These are phyloP conservation scores for Forpus xanthops DNA, from an alignment of 2,797 vertebrate species.

Conservation along the genomic window DNA sequence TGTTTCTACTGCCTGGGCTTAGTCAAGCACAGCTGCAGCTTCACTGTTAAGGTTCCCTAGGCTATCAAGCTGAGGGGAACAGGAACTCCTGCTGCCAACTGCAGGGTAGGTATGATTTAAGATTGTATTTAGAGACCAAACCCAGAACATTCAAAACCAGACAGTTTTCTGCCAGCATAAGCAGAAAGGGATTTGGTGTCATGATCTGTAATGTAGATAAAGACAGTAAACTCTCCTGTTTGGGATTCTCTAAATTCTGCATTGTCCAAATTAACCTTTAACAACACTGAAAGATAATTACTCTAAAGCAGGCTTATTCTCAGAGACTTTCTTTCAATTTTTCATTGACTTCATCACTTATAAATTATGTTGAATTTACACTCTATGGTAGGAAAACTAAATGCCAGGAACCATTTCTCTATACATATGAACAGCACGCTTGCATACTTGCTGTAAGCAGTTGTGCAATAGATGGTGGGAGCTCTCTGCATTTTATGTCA, in stretches of 20 bases:
- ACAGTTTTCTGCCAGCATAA: not conserved
- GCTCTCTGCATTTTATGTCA: not conserved
- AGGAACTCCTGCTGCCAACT: not conserved
- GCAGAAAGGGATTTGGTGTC: not conserved
- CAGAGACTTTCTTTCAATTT: not conserved
- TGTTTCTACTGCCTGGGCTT: fast-evolving
- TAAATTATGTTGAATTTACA: not conserved
- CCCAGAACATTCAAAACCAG: not conserved
- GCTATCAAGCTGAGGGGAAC: not conserved
- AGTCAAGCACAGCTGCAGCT: not conserved
- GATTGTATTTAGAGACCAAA: not conserved
- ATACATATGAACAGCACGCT: not conserved
- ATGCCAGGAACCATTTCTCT: not conserved
- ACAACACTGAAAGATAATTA: not conserved
- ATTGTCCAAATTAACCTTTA: not conserved
- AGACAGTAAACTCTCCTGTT: not conserved
- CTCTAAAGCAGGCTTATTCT: not conserved
- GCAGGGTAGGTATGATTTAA: not conserved
- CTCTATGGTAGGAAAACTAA: not conserved
- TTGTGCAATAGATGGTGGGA: not conserved
- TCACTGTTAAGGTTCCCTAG: not conserved
- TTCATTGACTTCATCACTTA: not conserved
- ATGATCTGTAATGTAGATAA: not conserved
- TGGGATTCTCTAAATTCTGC: not conserved
- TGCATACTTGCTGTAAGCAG: not conserved